Base-by-base conservation (phyloP, 2,888 invertebrate species). In the Diadegma fenestrale region DNA sequence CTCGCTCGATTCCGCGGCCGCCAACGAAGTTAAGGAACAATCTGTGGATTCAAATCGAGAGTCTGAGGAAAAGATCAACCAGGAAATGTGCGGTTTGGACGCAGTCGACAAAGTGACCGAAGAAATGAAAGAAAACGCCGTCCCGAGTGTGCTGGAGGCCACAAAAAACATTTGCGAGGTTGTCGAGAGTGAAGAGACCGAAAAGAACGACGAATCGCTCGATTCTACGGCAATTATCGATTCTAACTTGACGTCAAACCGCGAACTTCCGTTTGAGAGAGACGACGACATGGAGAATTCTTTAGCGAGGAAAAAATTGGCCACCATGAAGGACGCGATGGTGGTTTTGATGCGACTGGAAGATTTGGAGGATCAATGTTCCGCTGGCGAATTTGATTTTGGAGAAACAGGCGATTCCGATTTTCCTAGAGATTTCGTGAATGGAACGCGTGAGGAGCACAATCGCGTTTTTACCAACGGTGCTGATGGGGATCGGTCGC, bases 271-370 rank as follows among this genome's bases (percentile, higher is more conserved):
- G 0, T 6, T 54, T 2, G 22, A 26, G 10, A n/a, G 51, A 10
- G 6, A 30, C 17, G 26, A 69, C 26, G 10, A 48, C 0, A 14
- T 72, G 30, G 80, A 76, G 33, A 54, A 58, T 66, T 43, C 30
- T 0, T 17, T 0, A 0, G 84, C 78, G 22, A 37, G 81, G 22
- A 71, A 64, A 63, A 75, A 66, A 45, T 68, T 84, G 12, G 77
- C 80, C 0, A 63, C 80, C 5, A 61, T 77, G 80, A 82, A 82
- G 33, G 68, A 84, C 69, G 84, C 84, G 0, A 84, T 84, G 73
- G 87, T 87, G 2, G 76, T 87, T 6, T 54, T 87, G n/a, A 86
- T 82, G n/a, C 81, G 81, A 61, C 61, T 87, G 6, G 86, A 82
- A 43, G 77, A 84, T 30, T 63, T 86, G 41, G 26, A 8, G 26